Conservation (phyloP, 2,113 vertebrate species). For the Hylia prasina region DNA sequence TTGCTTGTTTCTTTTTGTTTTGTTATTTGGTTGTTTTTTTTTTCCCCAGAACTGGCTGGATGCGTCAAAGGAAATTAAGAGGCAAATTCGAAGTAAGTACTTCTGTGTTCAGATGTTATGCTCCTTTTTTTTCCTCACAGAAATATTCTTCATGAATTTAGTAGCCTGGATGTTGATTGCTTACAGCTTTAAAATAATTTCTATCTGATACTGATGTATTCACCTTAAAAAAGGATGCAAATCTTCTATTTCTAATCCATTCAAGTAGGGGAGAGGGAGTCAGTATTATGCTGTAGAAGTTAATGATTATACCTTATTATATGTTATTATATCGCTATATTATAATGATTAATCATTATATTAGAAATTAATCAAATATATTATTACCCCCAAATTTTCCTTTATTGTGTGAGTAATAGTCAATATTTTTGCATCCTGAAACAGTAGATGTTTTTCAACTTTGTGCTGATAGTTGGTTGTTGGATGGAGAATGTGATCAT, state of each 20-base stretch:
- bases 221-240: neutral
- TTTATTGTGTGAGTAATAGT: neutral
- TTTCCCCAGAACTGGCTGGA: constrained; percentile 78
- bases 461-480: neutral
- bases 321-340: neutral
- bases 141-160: neutral
- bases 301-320: neutral
- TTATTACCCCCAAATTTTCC: neutral
- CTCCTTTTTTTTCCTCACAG: neutral
- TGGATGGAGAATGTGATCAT: neutral
- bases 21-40: neutral
- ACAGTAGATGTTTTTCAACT: neutral
- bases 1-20: neutral
- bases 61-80: constrained; percentile 80
- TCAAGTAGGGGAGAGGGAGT: neutral
- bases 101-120: neutral
- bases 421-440: neutral
- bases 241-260: neutral
- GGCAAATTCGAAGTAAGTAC: constrained; percentile 81
- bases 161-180: neutral
- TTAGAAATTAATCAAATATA: neutral
- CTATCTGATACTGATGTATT: neutral
- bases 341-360: neutral
- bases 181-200: neutral
- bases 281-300: neutral